Evolutionary conservation across 2,888 invertebrate genomes (phyloP).

Genomic region (Neocrepidodera transversa): DNA sequence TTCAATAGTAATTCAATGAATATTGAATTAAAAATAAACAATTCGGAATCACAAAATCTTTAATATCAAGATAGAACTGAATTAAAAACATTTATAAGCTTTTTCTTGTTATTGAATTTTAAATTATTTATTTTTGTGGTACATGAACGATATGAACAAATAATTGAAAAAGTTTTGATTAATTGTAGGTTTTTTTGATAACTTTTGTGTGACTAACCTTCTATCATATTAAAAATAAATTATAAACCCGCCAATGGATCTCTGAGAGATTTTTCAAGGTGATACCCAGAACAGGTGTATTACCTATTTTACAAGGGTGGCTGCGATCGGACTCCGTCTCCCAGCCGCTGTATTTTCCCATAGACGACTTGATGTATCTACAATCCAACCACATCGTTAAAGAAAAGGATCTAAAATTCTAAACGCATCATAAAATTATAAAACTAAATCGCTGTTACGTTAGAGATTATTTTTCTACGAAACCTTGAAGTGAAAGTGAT

Average conservation of each 20-base stretch:
- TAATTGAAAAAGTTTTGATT: too few relatives aligned
- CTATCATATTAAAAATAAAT: too few relatives aligned
- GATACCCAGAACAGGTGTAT: slow-evolving; percentile 39
- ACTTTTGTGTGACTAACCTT: too few relatives aligned
- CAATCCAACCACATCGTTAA: background rate
- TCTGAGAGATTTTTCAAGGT: slow-evolving; percentile 28
- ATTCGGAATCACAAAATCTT: too few relatives aligned
- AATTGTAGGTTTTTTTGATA: too few relatives aligned
- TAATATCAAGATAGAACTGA: too few relatives aligned
- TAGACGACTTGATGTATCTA: slow-evolving; percentile 31
- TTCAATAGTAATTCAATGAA: too few relatives aligned
- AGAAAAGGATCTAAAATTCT: slow-evolving; percentile 1
- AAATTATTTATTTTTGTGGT: too few relatives aligned
- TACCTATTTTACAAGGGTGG: slow-evolving; percentile 34
- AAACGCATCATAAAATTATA: background rate
- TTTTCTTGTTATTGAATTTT: too few relatives aligned
- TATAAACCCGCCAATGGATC: slow-evolving; percentile 10
- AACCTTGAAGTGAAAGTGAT: background rate
- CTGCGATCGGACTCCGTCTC: slow-evolving; percentile 32
- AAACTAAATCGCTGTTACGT: background rate
- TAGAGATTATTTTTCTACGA: background rate
- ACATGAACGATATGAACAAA: too few relatives aligned
- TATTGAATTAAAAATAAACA: too few relatives aligned
- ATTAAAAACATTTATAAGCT: too few relatives aligned
- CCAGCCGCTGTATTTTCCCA: slow-evolving; percentile 41